These are phyloP conservation scores for Monodelphis domestica DNA, from an alignment of 2,797 vertebrate species.

Conservation along the genomic window DNA sequence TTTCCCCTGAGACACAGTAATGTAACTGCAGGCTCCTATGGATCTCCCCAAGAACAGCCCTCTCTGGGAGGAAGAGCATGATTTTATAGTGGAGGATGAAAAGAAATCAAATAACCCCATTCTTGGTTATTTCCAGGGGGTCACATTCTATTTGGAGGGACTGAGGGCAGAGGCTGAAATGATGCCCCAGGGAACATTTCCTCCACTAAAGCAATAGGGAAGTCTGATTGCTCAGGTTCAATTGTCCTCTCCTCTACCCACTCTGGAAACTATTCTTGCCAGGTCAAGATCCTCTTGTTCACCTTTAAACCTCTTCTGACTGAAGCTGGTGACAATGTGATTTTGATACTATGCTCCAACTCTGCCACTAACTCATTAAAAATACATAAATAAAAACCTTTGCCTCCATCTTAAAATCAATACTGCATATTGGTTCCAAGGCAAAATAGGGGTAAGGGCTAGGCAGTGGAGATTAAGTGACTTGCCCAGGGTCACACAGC, in stretches of 20 bases:
- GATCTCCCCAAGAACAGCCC: conserved; percentile 62
- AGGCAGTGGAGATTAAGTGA: too few relatives aligned
- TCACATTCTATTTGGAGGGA: conserved; percentile 43
- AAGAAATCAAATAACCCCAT: conserved; percentile 66
- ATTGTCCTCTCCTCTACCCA: background rate
- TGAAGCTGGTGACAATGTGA: background rate
- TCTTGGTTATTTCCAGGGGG: conserved; percentile 58
- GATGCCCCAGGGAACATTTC: background rate
- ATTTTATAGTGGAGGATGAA: conserved; percentile 65
- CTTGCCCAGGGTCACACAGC: too few relatives aligned
- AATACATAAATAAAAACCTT: too few relatives aligned
- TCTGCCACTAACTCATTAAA: background rate
- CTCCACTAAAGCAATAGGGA: background rate
- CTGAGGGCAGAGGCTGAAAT: conserved; percentile 20
- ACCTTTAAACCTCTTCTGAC: background rate
- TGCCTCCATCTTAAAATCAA: too few relatives aligned
- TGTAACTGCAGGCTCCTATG: conserved; percentile 56
- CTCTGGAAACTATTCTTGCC: background rate
- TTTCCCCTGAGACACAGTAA: conserved; percentile 73
- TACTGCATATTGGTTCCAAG: too few relatives aligned
- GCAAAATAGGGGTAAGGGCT: too few relatives aligned
- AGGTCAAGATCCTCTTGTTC: background rate
- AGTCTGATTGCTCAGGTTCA: background rate
- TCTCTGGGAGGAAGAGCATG: conserved; percentile 54
- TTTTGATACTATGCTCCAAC: background rate